A percentile compares a stretch with the other conserved stretches of the same genome.
These are phyloP conservation scores for Augiades crinisus DNA, from an alignment of 2,888 invertebrate species.

Conservation along the genomic window DNA sequence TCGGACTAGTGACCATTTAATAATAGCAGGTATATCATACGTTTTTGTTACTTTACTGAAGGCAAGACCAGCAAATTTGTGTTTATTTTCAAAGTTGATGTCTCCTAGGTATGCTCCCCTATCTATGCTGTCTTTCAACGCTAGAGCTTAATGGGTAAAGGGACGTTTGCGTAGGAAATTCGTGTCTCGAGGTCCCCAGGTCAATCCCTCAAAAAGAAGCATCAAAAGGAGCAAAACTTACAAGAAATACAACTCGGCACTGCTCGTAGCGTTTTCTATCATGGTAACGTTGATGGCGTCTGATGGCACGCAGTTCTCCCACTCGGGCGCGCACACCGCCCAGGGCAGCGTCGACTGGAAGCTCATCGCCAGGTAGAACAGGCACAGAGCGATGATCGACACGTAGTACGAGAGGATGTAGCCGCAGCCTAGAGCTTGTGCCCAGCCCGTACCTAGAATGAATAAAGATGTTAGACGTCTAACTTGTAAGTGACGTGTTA, in stretches of 20 bases:
- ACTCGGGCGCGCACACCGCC: constrained; percentile 83
- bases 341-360: constrained; percentile 87
- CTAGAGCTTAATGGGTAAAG: no score
- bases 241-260: constrained; percentile 81
- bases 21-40: no score
- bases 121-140: no score
- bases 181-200: no score
- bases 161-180: no score
- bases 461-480: no score
- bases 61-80: no score
- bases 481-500: no score
- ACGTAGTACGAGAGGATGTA: constrained; percentile 90
- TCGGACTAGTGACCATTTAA: no score
- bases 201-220: background rate
- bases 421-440: constrained; percentile 83
- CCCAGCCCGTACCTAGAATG: constrained; percentile 85
- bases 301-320: constrained; percentile 75
- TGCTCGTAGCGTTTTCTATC: constrained; percentile 58
- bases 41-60: no score
- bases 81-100: no score
- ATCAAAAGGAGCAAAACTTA: constrained; percentile 25
- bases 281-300: constrained; percentile 44
- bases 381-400: constrained; percentile 86
- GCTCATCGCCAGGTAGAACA: constrained; percentile 88
- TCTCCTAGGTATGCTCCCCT: no score